Evolutionary conservation across 92 coral and sea anemone species (phyloP).

Genomic region (Ricordea florida): DNA sequence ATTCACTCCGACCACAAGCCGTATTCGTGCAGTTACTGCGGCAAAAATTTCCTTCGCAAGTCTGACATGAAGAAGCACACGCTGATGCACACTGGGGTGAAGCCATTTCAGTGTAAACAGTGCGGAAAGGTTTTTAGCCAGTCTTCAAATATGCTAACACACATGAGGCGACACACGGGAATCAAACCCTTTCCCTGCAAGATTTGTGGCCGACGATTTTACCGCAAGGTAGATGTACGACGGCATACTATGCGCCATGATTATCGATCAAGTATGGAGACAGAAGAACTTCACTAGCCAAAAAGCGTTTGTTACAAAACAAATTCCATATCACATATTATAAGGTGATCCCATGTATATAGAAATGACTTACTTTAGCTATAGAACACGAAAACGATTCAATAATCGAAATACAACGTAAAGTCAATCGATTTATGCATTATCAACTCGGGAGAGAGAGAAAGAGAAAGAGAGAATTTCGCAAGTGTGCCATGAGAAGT

Average conservation of each 20-base stretch:
- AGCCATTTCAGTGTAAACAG: conserved; percentile 88
- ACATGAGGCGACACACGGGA: conserved; percentile 88
- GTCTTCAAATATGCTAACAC: conserved; percentile 87
- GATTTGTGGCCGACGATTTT: conserved; percentile 81
- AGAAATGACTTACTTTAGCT: too few species aligned
- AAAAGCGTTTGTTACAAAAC: background rate
- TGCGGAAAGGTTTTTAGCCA: conserved; percentile 92
- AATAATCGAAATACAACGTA: too few species aligned
- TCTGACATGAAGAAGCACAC: conserved; percentile 95
- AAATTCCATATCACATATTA: background rate
- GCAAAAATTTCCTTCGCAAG: conserved; percentile 84
- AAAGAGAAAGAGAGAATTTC: too few species aligned
- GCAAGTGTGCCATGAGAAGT: too few species aligned
- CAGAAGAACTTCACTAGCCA: background rate
- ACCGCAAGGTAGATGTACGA: conserved; percentile 88
- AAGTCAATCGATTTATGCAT: too few species aligned
- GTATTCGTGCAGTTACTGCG: conserved; percentile 78
- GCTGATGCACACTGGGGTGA: conserved; percentile 89
- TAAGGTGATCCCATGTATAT: background rate
- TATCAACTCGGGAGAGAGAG: too few species aligned
- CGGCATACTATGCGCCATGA: conserved; percentile 85
- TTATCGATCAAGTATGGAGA: conserved; percentile 49
- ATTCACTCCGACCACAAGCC: conserved; percentile 93
- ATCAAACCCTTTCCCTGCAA: conserved; percentile 87
- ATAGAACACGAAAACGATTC: too few species aligned